phyloP scores from a whole-genome alignment of 2,113 vertebrate species.

The Rostratula benghalensis region DNA sequence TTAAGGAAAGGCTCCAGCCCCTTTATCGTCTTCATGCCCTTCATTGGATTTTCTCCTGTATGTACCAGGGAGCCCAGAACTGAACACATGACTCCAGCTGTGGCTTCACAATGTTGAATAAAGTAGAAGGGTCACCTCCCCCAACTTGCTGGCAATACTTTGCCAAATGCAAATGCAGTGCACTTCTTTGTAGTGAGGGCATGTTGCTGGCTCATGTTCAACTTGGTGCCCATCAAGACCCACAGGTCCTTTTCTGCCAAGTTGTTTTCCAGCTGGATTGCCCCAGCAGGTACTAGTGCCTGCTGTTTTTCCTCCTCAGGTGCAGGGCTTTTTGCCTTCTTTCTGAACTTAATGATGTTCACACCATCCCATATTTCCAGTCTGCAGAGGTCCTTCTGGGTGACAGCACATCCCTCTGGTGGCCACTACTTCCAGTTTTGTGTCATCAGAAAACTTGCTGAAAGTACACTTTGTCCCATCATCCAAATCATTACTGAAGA shows the following conservation, averaged over 20 bases:
- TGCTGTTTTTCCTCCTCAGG: neutral
- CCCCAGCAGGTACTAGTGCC: neutral
- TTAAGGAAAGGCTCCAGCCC: accelerated
- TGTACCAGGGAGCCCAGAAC: neutral
- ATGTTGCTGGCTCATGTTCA: neutral
- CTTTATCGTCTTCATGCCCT: neutral
- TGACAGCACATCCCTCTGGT: neutral
- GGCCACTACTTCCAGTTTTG: neutral
- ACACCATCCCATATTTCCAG: neutral
- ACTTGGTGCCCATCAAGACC: neutral
- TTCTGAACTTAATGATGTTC: neutral
- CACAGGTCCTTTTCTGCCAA: neutral
- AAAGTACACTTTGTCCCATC: neutral
- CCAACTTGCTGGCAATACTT: neutral
- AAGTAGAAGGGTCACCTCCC: neutral
- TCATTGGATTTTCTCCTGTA: neutral
- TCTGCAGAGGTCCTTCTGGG: neutral
- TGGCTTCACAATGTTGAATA: neutral
- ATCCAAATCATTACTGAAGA: neutral
- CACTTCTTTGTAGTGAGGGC: neutral
- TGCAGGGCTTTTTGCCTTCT: neutral
- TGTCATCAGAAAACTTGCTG: neutral
- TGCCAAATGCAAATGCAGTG: neutral
- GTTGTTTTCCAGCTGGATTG: neutral
- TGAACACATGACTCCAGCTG: neutral